Evolutionary conservation across 2,888 invertebrate genomes (phyloP), one percentile per base, ranked within the genome.

Genomic region (Drosophila ustulata): DNA sequence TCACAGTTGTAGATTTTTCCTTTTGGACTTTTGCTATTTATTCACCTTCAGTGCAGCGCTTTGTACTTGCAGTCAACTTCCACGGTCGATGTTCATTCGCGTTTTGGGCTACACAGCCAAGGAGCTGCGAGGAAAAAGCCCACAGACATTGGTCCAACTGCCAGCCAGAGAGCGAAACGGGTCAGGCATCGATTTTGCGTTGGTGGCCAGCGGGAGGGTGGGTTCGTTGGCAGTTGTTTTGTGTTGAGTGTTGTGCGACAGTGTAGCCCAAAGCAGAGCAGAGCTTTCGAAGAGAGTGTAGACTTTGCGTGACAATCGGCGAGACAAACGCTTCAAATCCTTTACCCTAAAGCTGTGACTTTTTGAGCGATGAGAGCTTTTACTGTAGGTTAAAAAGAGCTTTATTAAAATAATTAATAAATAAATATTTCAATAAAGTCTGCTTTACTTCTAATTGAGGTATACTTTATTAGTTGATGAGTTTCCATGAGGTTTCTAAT

Each of bases 71-170:
- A 90, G 85, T 84, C 91, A 90, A 91, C 90, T 91, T 89, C 90
- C 90, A 91, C 91, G 91, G 91, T 89, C 90, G 91, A 91, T 91
- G 90, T 91, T 91, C 91, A 91, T 90, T 90, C 91, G 90, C 90
- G 90, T 90, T 90, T 90, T 91, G 90, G 88, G 75, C 80, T 75
- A 76, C 77, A 82, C 79, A 88, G 75, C 71, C 75, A 81, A 88
- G 83, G 82, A 88, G 88, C 82, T 80, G 86, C 88, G 78, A 86
- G 78, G 80, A 88, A 89, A 88, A 90, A 90, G 88, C 89, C 62
- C 74, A 58, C 64, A 72, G 63, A 53, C 50, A 47, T 53, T 25
- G 52, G 39, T 57, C 53, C 62, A 74, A 43, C 51, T 53, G 61
- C 47, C 80, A 88, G 32, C 34, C 6, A 63, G 43, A 75, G 84